Percentiles rank a stretch among this genome's conserved stretches.
Evolutionary conservation across 2,888 invertebrate genomes (phyloP).

Genomic region (Stictocephala bisonia): DNA sequence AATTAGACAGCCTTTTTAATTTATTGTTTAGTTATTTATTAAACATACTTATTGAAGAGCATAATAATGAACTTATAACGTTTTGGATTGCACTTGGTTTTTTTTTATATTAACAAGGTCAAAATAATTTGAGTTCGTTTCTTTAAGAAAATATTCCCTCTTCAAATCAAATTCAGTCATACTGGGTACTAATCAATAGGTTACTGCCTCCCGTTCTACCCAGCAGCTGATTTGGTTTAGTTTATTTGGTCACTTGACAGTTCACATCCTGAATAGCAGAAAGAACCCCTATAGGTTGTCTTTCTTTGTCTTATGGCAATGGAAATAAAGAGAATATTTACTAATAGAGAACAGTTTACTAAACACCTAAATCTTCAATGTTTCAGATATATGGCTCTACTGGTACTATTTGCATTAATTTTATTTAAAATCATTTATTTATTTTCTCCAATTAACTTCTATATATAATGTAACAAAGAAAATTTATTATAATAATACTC

Average conservation of each 20-base stretch:
- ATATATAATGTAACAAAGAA: too few species aligned
- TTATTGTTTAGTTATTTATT: neutral
- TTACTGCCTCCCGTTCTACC: constrained; percentile 14
- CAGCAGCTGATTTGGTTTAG: constrained; percentile 8
- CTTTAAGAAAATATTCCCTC: constrained; percentile 17
- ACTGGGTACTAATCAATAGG: constrained; percentile 20
- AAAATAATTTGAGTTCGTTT: neutral
- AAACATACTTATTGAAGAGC: neutral
- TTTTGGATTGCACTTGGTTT: too few species aligned
- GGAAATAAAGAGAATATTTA: neutral
- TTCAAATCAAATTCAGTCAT: neutral
- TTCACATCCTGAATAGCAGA: neutral
- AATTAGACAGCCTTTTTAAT: too few species aligned
- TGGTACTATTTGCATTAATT: too few species aligned
- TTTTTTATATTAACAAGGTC: too few species aligned
- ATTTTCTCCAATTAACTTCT: too few species aligned
- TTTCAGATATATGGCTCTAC: neutral
- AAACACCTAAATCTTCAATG: too few species aligned
- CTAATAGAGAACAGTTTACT: neutral
- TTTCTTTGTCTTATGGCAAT: neutral
- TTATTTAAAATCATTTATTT: too few species aligned
- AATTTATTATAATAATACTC: too few species aligned
- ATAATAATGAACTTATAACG: too few species aligned
- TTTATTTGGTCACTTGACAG: constrained; percentile 6
- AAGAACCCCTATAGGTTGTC: too few species aligned